Conservation (phyloP, 2,113 vertebrate genomes). For the Patagioenas fasciata region DNA sequence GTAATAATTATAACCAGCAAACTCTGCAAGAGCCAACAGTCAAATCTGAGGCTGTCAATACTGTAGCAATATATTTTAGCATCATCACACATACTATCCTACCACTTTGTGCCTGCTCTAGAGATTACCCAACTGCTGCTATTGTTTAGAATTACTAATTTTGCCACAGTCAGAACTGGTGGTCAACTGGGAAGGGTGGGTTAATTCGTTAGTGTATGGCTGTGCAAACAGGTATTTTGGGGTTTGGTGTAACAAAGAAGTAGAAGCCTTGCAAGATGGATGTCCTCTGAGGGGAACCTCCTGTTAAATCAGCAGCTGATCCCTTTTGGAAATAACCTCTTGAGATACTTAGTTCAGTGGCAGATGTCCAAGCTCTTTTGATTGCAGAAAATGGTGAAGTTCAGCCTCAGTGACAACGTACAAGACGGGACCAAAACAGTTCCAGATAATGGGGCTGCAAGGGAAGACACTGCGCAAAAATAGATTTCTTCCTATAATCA, state of each 20-base stretch:
- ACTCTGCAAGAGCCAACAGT: neutral
- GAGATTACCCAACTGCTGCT: neutral
- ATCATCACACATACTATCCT: neutral
- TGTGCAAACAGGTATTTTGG: neutral
- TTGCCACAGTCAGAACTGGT: neutral
- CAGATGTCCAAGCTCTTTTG: neutral
- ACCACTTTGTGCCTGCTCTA: neutral
- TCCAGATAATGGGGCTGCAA: neutral
- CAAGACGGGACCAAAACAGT: neutral
- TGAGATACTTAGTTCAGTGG: neutral
- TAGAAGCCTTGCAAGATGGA: neutral
- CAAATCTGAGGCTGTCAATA: neutral
- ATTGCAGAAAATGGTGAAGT: neutral
- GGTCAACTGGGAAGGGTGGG: neutral
- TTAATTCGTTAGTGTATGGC: neutral
- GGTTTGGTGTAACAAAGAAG: neutral
- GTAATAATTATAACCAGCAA: neutral
- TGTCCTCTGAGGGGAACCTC: neutral
- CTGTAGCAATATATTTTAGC: neutral
- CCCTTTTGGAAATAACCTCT: neutral
- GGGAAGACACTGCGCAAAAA: neutral
- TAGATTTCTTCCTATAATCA: neutral
- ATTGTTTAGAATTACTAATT: neutral
- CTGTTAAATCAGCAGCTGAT: neutral
- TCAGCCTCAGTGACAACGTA: neutral